These are phyloP conservation scores for Chelonus formosanus DNA, from an alignment of 2,888 invertebrate genomes.

Conservation along the genomic window DNA sequence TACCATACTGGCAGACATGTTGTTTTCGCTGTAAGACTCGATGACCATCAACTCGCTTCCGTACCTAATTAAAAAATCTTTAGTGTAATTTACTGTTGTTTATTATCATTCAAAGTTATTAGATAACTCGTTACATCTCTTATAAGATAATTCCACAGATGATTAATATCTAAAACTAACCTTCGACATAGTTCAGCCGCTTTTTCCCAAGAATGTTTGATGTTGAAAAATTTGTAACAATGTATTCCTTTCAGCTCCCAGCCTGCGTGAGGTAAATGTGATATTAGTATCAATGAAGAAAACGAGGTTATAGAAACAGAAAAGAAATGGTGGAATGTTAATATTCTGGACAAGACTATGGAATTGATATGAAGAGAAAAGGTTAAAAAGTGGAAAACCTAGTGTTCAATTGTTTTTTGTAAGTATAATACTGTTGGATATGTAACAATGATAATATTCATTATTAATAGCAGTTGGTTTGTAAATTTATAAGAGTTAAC, in stretches of 20 bases:
- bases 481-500: constrained; percentile 34
- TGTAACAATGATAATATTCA: no score
- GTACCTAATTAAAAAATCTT: constrained; percentile 72
- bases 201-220: constrained; percentile 95
- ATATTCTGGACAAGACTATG: no score
- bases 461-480: no score
- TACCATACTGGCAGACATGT: constrained; percentile 83
- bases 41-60: constrained; percentile 94
- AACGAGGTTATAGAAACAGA: constrained; percentile 14
- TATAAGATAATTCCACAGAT: no score
- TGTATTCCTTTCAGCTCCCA: constrained; percentile 92
- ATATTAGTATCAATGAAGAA: constrained; percentile 32
- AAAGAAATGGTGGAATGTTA: no score
- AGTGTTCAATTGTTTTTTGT: no score
- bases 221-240: constrained; percentile 96
- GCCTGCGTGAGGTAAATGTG: constrained; percentile 69
- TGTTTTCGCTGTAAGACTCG: constrained; percentile 90
- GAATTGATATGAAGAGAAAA: no score
- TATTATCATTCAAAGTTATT: not conserved
- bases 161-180: constrained; percentile 64
- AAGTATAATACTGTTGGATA: no score
- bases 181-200: constrained; percentile 94
- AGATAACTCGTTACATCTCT: no score
- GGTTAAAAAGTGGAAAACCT: no score
- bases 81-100: constrained; percentile 1